These are phyloP conservation scores for Hylia prasina DNA, from an alignment of 2,113 vertebrate species.

Conservation along the genomic window DNA sequence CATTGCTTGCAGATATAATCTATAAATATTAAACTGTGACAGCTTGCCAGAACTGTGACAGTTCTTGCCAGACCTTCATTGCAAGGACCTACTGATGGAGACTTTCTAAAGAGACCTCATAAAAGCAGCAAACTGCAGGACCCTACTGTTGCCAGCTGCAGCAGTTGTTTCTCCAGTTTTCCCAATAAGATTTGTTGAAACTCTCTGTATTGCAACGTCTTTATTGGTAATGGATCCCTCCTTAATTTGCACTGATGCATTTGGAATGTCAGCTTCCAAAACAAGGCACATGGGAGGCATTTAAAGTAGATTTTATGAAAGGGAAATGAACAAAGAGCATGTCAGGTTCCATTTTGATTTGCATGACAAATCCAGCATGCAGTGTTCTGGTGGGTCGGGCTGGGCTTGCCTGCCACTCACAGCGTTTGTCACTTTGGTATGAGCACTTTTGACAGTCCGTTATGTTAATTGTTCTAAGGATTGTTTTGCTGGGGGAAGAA, in stretches of 20 bases:
- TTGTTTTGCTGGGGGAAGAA: conserved; percentile 36
- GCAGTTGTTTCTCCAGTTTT: neutral
- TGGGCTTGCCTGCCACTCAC: conserved; percentile 60
- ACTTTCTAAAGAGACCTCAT: neutral
- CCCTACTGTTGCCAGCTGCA: neutral
- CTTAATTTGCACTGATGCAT: conserved; percentile 64
- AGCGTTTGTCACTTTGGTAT: conserved; percentile 48
- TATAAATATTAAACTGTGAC: neutral
- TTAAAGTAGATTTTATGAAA: conserved; percentile 69
- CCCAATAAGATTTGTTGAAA: conserved; percentile 44
- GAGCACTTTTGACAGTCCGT: conserved; percentile 67
- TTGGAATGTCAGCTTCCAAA: conserved; percentile 64
- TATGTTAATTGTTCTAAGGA: conserved; percentile 67
- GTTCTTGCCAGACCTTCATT: neutral
- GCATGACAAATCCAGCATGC: conserved; percentile 66
- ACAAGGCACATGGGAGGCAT: conserved; percentile 68
- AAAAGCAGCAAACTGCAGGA: neutral
- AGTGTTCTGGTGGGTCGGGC: conserved; percentile 51
- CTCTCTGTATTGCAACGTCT: neutral
- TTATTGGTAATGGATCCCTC: conserved; percentile 55
- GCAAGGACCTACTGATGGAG: neutral
- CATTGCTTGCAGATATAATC: neutral
- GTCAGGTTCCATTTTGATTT: conserved; percentile 71
- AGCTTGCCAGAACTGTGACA: neutral
- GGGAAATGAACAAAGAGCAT: conserved; percentile 66